A percentile compares a stretch with the other conserved stretches of the same genome.
Conservation (phyloP, 2,113 vertebrate species). For the Hemibagrus wyckioides region DNA sequence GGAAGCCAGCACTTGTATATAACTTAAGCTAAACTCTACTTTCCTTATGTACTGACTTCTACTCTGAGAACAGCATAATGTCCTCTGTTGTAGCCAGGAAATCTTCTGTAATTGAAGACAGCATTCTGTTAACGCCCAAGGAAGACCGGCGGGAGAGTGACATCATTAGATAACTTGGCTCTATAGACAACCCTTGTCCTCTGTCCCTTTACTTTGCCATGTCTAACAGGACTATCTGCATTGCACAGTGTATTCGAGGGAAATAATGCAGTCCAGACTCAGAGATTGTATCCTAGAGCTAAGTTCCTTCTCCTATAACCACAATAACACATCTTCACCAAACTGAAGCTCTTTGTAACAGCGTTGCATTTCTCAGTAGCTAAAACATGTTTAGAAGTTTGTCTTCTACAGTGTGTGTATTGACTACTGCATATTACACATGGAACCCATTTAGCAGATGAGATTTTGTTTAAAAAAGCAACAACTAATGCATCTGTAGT, state of each 20-base stretch:
- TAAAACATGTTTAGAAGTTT: background rate
- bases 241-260: background rate
- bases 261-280: constrained; percentile 15
- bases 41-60: background rate
- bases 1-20: background rate
- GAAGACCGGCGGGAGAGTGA: constrained; percentile 62
- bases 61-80: background rate
- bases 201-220: constrained; percentile 9
- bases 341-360: constrained; percentile 6
- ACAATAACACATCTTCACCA: constrained; percentile 23
- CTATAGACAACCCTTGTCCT: constrained; percentile 31
- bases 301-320: background rate
- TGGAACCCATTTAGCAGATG: constrained; percentile 36
- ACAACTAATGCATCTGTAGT: background rate
- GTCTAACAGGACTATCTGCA: background rate
- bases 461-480: background rate
- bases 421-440: constrained; percentile 33
- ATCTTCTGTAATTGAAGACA: constrained; percentile 63
- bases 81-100: constrained; percentile 45
- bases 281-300: background rate
- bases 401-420: background rate
- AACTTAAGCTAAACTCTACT: constrained; percentile 39
- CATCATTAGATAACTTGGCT: constrained; percentile 52
- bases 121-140: constrained; percentile 63
- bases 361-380: constrained; percentile 7